Evolutionary conservation across 2,888 invertebrate genomes (phyloP), one percentile per base, ranked within the genome.

Genomic region (Rhyacophila evoluta): DNA sequence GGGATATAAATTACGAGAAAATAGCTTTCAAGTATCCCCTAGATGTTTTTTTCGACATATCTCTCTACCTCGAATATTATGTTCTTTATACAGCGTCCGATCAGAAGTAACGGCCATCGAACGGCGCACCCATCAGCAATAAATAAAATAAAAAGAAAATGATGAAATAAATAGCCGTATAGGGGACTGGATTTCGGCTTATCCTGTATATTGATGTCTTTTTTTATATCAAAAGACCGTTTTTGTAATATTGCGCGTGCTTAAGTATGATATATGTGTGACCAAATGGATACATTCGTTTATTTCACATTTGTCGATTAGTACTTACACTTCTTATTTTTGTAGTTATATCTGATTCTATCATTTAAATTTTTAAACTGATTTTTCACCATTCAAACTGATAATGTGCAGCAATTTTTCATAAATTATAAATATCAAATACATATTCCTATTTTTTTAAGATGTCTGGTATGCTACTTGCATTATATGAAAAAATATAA

Each of bases 81-180:
- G 55, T 55, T 55, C 55, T 55, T 55, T 55, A 55, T 55, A 55
- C 55, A 55, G 55, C 19, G 55, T 55, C 55, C 55, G 55, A 55
- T 55, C 55, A 55, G 55, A 55, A 55, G 55, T 55, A 55, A 55
- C 55, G 55, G 10, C 55, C 19, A 55, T 55, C 55, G 25, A 19
- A 55, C 55, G 19, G 55, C 55, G 55, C 55, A 55, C 55, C 55
- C 55, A 55, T 55, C 55, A 55, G 55, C 55, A 55, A 55, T 55
- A 55, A 55, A 55, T 55, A 55, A 55, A 55, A 55, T 55, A 25
- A 55, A 55, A 55, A 55, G 25, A 55, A 55, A 55, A 55, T 55
- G 55, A 55, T 55, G 55, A 55, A 55, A 55, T 55, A 55, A 55
- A 55, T 55, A 55, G 55, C 55, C 55, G 55, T 55, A 55, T 55